phyloP scores from a whole-genome alignment of 1,140 invertebrate genomes.

The Trichonephila clavata region DNA sequence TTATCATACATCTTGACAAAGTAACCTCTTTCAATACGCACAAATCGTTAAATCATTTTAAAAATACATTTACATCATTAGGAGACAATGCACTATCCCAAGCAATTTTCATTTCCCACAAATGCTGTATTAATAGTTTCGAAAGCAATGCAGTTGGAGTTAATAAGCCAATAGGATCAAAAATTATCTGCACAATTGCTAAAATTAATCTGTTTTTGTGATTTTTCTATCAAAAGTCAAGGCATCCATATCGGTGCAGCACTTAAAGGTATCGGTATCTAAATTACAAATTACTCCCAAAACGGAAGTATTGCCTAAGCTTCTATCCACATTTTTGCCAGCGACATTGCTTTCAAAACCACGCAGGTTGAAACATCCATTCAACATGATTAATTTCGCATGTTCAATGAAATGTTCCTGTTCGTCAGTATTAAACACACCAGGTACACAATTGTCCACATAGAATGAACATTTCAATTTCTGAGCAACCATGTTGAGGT shows the following conservation, averaged over 20 bases:
- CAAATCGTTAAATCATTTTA: neutral
- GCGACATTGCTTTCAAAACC: constrained; percentile 34
- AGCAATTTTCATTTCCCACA: no score
- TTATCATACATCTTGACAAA: constrained; percentile 18
- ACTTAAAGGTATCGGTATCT: constrained; percentile 40
- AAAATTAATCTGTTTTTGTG: constrained; percentile 33
- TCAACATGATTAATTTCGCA: neutral
- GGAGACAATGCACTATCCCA: no score
- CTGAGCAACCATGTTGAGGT: neutral
- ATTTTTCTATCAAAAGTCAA: neutral
- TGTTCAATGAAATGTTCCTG: neutral
- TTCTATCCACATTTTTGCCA: constrained; percentile 37
- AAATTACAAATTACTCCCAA: constrained; percentile 6
- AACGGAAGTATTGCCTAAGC: constrained; percentile 10
- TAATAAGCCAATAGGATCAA: no score
- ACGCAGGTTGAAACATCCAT: constrained; percentile 24
- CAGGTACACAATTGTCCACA: no score
- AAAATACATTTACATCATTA: no score
- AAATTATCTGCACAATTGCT: neutral
- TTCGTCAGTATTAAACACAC: neutral
- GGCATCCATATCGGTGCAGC: neutral
- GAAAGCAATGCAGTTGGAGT: no score
- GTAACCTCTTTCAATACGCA: constrained; percentile 16
- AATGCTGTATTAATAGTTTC: no score
- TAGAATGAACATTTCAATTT: neutral